Conservation (phyloP, 1,140 invertebrate genomes). For the Ceratosolen solmsi region DNA sequence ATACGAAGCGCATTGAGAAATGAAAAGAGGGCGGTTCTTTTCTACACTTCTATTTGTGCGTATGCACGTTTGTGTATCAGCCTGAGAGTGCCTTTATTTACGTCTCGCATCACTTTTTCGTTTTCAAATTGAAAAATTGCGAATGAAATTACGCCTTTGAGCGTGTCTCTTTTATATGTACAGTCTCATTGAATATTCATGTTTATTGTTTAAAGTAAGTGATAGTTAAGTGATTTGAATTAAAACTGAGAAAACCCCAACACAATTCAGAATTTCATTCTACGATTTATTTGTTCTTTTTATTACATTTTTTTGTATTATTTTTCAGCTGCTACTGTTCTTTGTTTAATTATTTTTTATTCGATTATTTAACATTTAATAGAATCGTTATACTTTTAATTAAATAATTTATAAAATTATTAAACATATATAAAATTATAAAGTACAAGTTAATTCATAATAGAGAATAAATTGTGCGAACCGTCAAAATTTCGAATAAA, state of each 20-base stretch:
- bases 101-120: not conserved
- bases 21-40: slow-evolving; percentile 4
- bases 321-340: not conserved
- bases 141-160: not conserved
- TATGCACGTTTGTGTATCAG: not conserved
- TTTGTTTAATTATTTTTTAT: not conserved
- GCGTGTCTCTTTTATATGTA: slow-evolving; percentile 1
- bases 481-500: too few relatives aligned
- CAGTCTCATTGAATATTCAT: not conserved
- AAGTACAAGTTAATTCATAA: slow-evolving; percentile 36
- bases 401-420: slow-evolving; percentile 38
- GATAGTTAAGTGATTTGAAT: slow-evolving; percentile 27
- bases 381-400: slow-evolving; percentile 22
- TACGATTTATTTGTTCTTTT: not conserved
- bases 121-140: not conserved
- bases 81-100: not conserved
- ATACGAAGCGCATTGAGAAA: slow-evolving; percentile 12
- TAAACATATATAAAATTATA: slow-evolving; percentile 2
- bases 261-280: slow-evolving; percentile 7
- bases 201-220: slow-evolving; percentile 44
- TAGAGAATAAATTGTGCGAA: slow-evolving; percentile 1
- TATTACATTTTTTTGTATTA: not conserved
- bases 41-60: not conserved
- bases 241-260: not conserved
- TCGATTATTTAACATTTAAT: slow-evolving; percentile 14